Conservation (phyloP, 2,888 invertebrate species). For the Heliconius aoede region DNA sequence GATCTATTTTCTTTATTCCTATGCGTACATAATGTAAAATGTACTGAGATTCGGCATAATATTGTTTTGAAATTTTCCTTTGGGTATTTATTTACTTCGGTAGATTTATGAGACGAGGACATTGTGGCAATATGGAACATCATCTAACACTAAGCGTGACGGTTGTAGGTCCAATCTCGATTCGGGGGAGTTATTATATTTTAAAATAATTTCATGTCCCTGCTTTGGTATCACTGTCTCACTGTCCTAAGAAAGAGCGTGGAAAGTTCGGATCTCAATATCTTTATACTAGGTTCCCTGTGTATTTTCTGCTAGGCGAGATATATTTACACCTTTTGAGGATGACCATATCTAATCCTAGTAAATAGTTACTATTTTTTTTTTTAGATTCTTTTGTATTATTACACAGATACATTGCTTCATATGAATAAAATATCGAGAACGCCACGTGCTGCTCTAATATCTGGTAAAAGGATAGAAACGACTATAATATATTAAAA, state of each 20-base stretch:
- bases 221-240: no score
- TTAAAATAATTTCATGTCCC: background rate
- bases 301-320: no score
- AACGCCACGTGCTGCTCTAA: background rate
- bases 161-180: background rate
- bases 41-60: background rate
- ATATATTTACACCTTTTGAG: no score
- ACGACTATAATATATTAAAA: background rate
- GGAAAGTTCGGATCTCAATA: no score
- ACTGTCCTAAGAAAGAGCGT: no score
- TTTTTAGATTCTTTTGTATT: background rate
- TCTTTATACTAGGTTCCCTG: no score
- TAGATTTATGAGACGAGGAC: background rate
- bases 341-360: no score
- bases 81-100: background rate
- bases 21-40: background rate
- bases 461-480: background rate
- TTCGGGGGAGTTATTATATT: background rate
- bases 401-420: background rate
- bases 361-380: background rate
- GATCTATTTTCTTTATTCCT: constrained; percentile 6
- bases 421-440: background rate
- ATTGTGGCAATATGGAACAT: background rate
- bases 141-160: background rate
- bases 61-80: constrained; percentile 1